Evolutionary conservation across 2,113 vertebrate species (phyloP), one percentile per base, ranked within the genome.

Genomic region (Rhea pennata): DNA sequence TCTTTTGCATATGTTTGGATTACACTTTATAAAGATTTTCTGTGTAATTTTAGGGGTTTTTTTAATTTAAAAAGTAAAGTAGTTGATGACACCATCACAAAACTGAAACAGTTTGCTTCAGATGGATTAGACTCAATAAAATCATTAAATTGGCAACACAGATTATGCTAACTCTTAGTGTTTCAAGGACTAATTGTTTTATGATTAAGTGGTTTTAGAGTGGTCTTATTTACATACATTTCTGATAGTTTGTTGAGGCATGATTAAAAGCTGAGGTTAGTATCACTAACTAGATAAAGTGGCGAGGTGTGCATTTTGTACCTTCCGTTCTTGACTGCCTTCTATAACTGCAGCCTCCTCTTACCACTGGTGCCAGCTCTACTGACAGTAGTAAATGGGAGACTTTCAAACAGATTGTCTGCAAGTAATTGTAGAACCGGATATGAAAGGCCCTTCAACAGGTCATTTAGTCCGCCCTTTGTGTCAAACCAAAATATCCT

Each of bases 191-290:
- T 87, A 92, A 94, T 90, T 84, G 74, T 92, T 90, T 90, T 86
- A 56, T 79, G 94, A 95, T 95, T 79, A 95, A 92, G 95, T 95
- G 84, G 56, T 0, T 87, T 92, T 76, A 75, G 78, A 94, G 62
- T 12, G 1, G 27, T 16, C 86, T 75, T 90, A 94, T 91, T 91
- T 92, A 91, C 94, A 83, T 54, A 85, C 72, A 67, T 67, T 84
- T 91, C 77, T 92, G 70, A 81, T 50, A 89, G 67, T 79, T 91
- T 87, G 87, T 84, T 50, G 42, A 89, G 58, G 53, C 31, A 64
- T 51, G 74, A 93, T 91, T 95, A 93, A 85, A 89, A 93, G 71
- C 84, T 93, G 84, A 92, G 73, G 88, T 92, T 92, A 93, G 89
- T 84, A 76, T 74, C 87, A 67, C 87, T 66, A 76, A 71, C 78